Percentiles rank a stretch among this genome's conserved stretches.
phyloP scores from a whole-genome alignment of 2,888 invertebrate genomes.

The Dilophus febrilis region DNA sequence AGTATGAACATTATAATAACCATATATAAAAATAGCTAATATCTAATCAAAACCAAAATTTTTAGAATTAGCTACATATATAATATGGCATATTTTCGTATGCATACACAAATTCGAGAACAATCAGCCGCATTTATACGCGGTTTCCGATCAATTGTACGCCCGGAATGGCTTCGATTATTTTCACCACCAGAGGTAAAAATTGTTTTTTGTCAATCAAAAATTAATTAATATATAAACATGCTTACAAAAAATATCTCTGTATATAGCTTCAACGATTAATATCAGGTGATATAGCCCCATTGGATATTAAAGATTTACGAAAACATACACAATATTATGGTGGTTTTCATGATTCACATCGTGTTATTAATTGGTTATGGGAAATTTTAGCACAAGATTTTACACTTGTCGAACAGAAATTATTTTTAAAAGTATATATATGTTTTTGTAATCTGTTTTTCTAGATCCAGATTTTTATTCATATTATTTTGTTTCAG shows the following conservation, averaged over 20 bases:
- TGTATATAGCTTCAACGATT: slow-evolving; percentile 66
- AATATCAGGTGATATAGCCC: slow-evolving; percentile 90
- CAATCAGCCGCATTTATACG: slow-evolving; percentile 93
- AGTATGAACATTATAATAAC: too few relatives aligned
- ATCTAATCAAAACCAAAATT: too few relatives aligned
- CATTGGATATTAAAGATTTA: slow-evolving; percentile 73
- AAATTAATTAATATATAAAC: slow-evolving; percentile 1
- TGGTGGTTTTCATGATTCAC: slow-evolving; percentile 97
- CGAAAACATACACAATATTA: slow-evolving; percentile 93
- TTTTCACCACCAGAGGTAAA: slow-evolving; percentile 87
- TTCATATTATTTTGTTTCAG: slow-evolving; percentile 27
- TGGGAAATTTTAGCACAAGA: slow-evolving; percentile 97
- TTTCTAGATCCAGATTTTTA: too few relatives aligned
- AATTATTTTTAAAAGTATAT: slow-evolving; percentile 78
- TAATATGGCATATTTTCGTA: slow-evolving; percentile 94
- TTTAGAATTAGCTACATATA: slow-evolving; percentile 93
- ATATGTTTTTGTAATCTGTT: not conserved
- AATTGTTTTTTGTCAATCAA: slow-evolving; percentile 5
- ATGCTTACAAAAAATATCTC: not conserved
- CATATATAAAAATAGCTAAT: too few relatives aligned
- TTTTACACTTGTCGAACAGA: slow-evolving; percentile 80
- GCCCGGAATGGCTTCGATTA: slow-evolving; percentile 82
- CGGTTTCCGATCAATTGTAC: slow-evolving; percentile 89
- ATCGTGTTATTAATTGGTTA: slow-evolving; percentile 93
- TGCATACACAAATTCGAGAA: slow-evolving; percentile 95